Base-by-base conservation (phyloP, 1,140 invertebrate genomes). In the Oncopodura yosiiana region DNA sequence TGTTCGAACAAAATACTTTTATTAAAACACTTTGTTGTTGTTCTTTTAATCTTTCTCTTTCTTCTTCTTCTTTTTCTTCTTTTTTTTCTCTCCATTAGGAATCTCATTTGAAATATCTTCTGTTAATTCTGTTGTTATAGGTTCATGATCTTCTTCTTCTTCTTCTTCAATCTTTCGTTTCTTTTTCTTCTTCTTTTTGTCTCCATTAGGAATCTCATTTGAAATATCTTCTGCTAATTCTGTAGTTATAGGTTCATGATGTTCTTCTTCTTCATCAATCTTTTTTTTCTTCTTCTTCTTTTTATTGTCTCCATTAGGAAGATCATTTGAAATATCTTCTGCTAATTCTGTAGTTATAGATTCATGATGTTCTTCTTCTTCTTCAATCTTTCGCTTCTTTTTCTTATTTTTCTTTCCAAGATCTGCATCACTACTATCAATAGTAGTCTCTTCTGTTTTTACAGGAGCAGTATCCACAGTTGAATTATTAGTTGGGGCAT, bases 171-270 rank as follows among this genome's bases (percentile, higher is more conserved):
- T 49, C 9, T 53, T 30, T 27, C 49, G 50, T 42, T 51, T 57
- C 41, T 65, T 61, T 38, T 58, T 61, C 43, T 58, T 57, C 46
- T 65, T 55, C 11, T 54, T 14, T 61, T 49, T 36, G 48, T 58
- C 36, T 44, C 19, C 30, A 39, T 53, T 44, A 43, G 51, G 26
- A 24, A 32, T 53, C 58, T 50, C n/a, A 18, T 42, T 26, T 57
- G 27, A 24, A 4, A 42, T 16, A 21, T 29, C 36, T 43, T 49
- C 53, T 24, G 18, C 23, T 12, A 14, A n/a, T n/a, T n/a, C n/a
- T n/a, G n/a, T n/a, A n/a, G n/a, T n/a, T n/a, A n/a, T 18, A 18
- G 24, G 6, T 24, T 27, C 24, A 12, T 45, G 4, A 38, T 14
- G 3, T 14, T 37, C 12, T 16, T 16, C 16, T 30, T 23, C 21